These are phyloP conservation scores for Cyrtorhinus lividipennis DNA, from an alignment of 1,140 invertebrate genomes.

Conservation along the genomic window DNA sequence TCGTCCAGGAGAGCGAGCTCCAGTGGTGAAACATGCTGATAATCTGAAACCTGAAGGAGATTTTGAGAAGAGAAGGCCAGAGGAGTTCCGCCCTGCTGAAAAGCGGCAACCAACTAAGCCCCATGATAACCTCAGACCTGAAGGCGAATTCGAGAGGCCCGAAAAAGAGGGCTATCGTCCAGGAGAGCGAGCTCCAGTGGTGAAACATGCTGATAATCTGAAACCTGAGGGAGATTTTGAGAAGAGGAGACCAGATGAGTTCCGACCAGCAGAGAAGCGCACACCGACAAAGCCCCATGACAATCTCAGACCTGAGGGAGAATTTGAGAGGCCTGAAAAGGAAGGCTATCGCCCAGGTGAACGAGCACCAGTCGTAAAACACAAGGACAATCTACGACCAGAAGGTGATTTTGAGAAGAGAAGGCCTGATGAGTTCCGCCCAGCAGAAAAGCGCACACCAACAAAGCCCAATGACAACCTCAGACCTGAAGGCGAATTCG, in stretches of 20 bases:
- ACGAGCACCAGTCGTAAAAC: conserved; percentile 26
- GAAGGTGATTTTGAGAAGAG: conserved; percentile 33
- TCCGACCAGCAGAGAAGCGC: conserved; percentile 24
- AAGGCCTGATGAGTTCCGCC: conserved; percentile 17
- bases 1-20: conserved; percentile 31
- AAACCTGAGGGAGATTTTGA: conserved; percentile 35
- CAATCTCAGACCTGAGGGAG: conserved; percentile 40
- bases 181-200: conserved; percentile 31
- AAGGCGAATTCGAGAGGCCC: conserved; percentile 37
- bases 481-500: conserved; percentile 36
- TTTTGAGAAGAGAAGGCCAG: conserved; percentile 30
- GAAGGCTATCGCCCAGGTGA: conserved; percentile 30
- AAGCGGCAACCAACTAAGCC: conserved; percentile 21
- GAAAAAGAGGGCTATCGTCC: conserved; percentile 10
- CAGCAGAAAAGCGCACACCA: conserved; percentile 30
- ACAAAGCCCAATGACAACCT: conserved; percentile 38
- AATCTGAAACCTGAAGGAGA: conserved; percentile 44
- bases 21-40: conserved; percentile 29
- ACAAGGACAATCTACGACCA: conserved; percentile 28
- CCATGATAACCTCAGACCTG: conserved; percentile 39
- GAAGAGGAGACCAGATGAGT: conserved; percentile 26
- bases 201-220: conserved; percentile 40
- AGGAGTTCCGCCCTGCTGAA: conserved; percentile 33
- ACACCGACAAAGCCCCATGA: conserved; percentile 29
- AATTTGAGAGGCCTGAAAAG: conserved; percentile 37